These are phyloP conservation scores for Panagrolaimus sp. DNA, from an alignment of 1,140 invertebrate genomes.

Conservation along the genomic window DNA sequence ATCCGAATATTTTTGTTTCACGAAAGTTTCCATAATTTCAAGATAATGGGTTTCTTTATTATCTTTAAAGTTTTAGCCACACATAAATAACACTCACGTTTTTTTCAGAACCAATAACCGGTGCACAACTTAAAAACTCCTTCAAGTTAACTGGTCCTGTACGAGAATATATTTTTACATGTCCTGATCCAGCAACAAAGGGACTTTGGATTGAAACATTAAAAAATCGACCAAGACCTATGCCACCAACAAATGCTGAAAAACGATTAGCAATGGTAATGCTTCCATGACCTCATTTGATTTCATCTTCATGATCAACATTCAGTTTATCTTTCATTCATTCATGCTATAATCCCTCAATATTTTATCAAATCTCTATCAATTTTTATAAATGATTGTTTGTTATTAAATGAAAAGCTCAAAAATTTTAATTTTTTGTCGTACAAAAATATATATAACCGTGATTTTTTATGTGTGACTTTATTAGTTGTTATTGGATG, in stretches of 20 bases:
- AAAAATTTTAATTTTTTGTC: too few species aligned
- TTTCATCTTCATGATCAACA: too few species aligned
- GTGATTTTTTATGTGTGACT: too few species aligned
- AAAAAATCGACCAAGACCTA: constrained; percentile 29
- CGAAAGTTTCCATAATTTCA: too few species aligned
- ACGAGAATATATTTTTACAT: constrained; percentile 43
- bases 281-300: neutral
- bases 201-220: constrained; percentile 35
- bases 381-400: too few species aligned
- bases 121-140: constrained; percentile 32
- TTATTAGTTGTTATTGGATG: too few species aligned
- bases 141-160: constrained; percentile 38
- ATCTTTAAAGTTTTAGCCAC: too few species aligned
- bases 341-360: neutral
- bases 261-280: constrained; percentile 35
- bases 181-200: constrained; percentile 38
- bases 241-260: constrained; percentile 36
- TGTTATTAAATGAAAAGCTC: too few species aligned
- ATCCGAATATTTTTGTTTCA: too few species aligned
- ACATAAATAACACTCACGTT: neutral
- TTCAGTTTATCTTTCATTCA: neutral
- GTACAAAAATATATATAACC: too few species aligned
- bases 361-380: too few species aligned
- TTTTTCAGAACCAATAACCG: constrained; percentile 26
- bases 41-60: too few species aligned